These are phyloP conservation scores for Montipora capricornis DNA, from an alignment of 64 coral and sea anemone species.

Conservation along the genomic window DNA sequence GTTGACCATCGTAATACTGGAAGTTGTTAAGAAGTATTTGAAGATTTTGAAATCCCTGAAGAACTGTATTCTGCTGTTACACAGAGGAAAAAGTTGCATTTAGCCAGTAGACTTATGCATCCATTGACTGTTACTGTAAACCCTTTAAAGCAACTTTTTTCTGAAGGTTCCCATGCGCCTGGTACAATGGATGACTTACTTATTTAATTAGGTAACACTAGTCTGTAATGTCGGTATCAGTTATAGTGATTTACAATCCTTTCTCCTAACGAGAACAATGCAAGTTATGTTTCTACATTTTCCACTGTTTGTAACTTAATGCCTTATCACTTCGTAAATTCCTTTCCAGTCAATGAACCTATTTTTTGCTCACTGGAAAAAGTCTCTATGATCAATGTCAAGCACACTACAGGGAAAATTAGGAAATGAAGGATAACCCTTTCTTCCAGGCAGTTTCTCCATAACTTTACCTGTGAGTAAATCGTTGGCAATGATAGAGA, in stretches of 20 bases:
- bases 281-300: background rate
- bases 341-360: background rate
- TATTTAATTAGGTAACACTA: too few relatives aligned
- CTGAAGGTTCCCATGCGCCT: background rate
- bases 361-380: conserved; percentile 28
- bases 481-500: conserved; percentile 43
- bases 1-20: background rate
- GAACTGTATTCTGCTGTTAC: background rate
- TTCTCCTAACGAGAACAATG: background rate
- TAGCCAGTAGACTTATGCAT: background rate
- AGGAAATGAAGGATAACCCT: conserved; percentile 46
- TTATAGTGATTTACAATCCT: background rate
- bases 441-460: background rate
- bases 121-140: background rate
- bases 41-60: background rate
- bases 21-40: background rate
- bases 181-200: too few relatives aligned
- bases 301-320: background rate
- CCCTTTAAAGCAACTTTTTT: background rate
- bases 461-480: conserved; percentile 18
- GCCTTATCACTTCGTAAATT: background rate
- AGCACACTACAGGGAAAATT: conserved; percentile 1
- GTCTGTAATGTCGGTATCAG: background rate
- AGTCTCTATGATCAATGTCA: conserved; percentile 49
- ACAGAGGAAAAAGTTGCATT: background rate